Evolutionary conservation across 2,888 invertebrate species (phyloP).

Genomic region (Auanema sp.): DNA sequence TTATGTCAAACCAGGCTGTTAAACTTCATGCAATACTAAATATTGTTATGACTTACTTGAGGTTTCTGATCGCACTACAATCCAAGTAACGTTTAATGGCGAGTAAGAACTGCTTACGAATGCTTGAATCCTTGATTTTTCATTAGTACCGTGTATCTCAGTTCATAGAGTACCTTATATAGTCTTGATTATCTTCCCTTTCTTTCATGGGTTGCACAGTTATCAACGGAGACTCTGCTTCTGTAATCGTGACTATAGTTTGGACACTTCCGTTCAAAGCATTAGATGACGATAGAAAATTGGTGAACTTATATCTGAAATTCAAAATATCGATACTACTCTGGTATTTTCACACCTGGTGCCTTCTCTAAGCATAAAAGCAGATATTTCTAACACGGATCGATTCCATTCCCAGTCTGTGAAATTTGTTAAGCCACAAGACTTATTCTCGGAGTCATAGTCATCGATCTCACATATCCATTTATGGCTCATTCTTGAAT

Average conservation of each 20-base stretch:
- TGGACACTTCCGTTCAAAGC: background rate
- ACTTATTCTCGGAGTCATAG: too few species aligned
- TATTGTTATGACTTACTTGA: constrained; percentile 1
- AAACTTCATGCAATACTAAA: background rate
- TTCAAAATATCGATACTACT: too few species aligned
- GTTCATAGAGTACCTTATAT: constrained; percentile 19
- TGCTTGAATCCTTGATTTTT: constrained; percentile 26
- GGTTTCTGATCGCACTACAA: constrained; percentile 21
- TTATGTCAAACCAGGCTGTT: constrained; percentile 27
- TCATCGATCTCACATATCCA: constrained; percentile 7
- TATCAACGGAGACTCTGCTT: background rate
- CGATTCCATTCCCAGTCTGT: too few species aligned
- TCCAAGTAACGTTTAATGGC: constrained; percentile 26
- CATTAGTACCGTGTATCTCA: background rate
- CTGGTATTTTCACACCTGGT: too few species aligned
- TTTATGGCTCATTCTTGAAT: background rate
- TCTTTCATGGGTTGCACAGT: background rate
- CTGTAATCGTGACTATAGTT: background rate
- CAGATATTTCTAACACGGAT: too few species aligned
- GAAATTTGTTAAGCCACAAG: too few species aligned
- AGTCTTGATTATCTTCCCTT: constrained; percentile 16
- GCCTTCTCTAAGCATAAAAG: too few species aligned
- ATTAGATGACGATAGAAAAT: background rate
- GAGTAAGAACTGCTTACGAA: constrained; percentile 17
- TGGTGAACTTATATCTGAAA: constrained; percentile 3